These are phyloP conservation scores for Ifrita kowaldi DNA, from an alignment of 2,113 vertebrate species.

Conservation along the genomic window DNA sequence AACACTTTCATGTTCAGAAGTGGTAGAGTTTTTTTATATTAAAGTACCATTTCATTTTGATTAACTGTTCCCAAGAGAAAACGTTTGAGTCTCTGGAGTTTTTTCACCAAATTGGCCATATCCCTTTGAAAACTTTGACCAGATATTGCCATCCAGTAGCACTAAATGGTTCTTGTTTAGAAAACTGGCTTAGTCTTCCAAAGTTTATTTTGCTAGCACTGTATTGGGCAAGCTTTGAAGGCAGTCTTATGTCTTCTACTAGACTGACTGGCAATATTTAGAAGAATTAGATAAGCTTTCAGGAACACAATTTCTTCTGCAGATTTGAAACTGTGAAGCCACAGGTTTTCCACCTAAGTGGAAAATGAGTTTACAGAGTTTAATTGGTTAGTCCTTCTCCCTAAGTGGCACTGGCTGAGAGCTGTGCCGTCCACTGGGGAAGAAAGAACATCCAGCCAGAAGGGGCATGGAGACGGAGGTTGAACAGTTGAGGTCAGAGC, in stretches of 20 bases:
- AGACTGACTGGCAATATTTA: background rate
- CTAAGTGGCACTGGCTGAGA: background rate
- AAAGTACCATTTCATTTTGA: background rate
- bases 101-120: background rate
- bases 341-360: background rate
- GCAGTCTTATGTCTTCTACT: background rate
- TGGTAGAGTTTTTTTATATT: background rate
- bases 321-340: background rate
- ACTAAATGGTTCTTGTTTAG: background rate
- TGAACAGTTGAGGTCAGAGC: background rate
- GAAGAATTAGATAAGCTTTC: background rate
- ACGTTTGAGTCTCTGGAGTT: background rate
- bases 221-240: background rate
- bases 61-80: background rate
- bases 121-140: background rate
- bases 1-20: background rate
- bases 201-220: background rate
- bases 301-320: background rate
- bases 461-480: background rate
- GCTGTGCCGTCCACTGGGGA: background rate
- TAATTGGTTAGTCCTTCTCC: background rate
- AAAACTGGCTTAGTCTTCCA: background rate
- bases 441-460: background rate
- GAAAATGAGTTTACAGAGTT: background rate
- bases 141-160: background rate